Evolutionary conservation across 2,888 invertebrate genomes (phyloP).

Genomic region (Hirtodrosophila trivittata): DNA sequence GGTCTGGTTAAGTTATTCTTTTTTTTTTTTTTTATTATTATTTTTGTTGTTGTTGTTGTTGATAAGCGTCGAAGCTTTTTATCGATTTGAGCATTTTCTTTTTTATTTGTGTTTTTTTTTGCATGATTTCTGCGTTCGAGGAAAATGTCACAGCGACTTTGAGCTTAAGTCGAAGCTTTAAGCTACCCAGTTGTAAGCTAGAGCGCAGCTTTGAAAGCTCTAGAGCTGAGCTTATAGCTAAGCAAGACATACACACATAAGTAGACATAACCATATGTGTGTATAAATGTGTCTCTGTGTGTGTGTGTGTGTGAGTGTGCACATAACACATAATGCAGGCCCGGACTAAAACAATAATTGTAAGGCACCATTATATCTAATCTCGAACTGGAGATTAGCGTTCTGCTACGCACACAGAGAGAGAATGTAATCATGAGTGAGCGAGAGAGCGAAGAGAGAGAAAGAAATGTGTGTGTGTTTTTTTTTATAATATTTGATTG

Average conservation of each 20-base stretch:
- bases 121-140: not conserved
- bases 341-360: constrained; percentile 54
- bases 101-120: not conserved
- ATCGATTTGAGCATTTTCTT: constrained; percentile 45
- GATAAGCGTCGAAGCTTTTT: constrained; percentile 47
- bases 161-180: constrained; percentile 47
- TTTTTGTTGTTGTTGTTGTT: constrained; percentile 15
- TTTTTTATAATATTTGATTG: no score
- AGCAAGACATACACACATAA: no score
- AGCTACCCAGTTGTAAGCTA: constrained; percentile 16
- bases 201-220: constrained; percentile 53
- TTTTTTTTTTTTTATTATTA: not conserved
- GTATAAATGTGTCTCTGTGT: not conserved
- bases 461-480: constrained; percentile 18
- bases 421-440: not conserved
- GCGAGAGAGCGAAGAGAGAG: constrained; percentile 10
- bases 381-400: constrained; percentile 81
- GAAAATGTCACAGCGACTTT: constrained; percentile 24
- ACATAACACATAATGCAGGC: constrained; percentile 29
- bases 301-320: not conserved
- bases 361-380: constrained; percentile 80
- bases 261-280: not conserved
- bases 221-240: constrained; percentile 16
- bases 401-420: constrained; percentile 34
- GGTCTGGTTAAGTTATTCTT: constrained; percentile 14